Evolutionary conservation across 2,113 vertebrate genomes (phyloP).

Genomic region (Semnornis frantzii): DNA sequence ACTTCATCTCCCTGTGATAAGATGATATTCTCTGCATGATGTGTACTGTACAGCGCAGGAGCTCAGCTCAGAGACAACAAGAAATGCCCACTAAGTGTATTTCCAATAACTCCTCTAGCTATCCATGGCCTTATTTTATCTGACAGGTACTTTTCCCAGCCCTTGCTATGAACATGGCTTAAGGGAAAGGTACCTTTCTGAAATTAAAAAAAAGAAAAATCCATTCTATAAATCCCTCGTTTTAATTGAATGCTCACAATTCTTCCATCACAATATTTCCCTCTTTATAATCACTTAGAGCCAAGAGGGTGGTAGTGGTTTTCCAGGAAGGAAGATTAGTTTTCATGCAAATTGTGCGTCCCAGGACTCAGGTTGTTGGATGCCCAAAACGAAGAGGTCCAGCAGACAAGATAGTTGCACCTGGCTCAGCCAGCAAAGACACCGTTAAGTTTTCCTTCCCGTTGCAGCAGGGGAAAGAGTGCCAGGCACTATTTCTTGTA

Average conservation of each 20-base stretch:
- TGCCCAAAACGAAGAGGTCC: background rate
- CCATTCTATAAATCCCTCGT: background rate
- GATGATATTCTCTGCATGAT: background rate
- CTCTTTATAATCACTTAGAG: background rate
- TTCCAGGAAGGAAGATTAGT: background rate
- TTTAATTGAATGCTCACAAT: background rate
- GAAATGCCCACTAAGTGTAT: background rate
- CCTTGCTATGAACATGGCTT: background rate
- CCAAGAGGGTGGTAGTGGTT: background rate
- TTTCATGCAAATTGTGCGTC: background rate
- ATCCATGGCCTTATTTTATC: slow-evolving; percentile 9
- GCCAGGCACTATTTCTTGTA: background rate
- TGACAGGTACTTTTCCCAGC: background rate
- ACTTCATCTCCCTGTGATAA: background rate
- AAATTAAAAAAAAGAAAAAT: background rate
- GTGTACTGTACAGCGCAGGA: background rate
- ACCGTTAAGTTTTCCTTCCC: background rate
- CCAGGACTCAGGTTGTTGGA: background rate
- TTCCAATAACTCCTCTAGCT: background rate
- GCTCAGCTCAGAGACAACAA: background rate
- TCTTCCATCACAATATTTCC: background rate
- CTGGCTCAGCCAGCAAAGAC: background rate
- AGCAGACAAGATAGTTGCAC: background rate
- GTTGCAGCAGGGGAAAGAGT: background rate
- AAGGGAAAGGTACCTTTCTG: background rate